phyloP scores from a whole-genome alignment of 2,888 invertebrate species.

The Scelioninae gen. 1 region DNA sequence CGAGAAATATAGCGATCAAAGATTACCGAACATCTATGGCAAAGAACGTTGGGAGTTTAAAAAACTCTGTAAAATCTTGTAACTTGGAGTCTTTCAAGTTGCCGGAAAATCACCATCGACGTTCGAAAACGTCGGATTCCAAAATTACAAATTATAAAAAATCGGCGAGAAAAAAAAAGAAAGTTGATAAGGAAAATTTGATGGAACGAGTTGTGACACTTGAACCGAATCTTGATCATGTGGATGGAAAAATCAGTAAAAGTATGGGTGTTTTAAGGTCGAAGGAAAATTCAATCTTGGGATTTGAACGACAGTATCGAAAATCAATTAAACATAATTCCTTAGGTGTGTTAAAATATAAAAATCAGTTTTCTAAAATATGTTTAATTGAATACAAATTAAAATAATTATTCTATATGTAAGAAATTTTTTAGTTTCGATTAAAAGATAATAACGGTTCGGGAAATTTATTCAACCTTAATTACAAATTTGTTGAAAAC shows the following conservation, averaged over 20 bases:
- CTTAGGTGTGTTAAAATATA: conserved; percentile 9
- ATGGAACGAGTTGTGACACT: conserved; percentile 11
- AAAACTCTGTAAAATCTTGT: conserved; percentile 71
- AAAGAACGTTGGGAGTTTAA: conserved; percentile 76
- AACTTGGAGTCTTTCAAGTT: conserved; percentile 75
- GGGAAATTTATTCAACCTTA: too few relatives aligned
- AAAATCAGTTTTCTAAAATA: too few relatives aligned
- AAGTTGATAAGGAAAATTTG: conserved; percentile 25
- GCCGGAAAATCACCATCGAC: conserved; percentile 48
- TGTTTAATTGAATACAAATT: too few relatives aligned
- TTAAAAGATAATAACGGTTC: too few relatives aligned
- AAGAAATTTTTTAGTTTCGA: too few relatives aligned
- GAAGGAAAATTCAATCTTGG: conserved; percentile 11
- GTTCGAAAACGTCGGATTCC: conserved; percentile 1
- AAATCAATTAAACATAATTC: conserved; percentile 17
- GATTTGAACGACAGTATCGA: conserved; percentile 40
- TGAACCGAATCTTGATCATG: conserved; percentile 27
- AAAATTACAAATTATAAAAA: conserved; percentile 21
- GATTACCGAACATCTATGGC: conserved; percentile 78
- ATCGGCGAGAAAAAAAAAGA: conserved; percentile 27
- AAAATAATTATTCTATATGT: too few relatives aligned
- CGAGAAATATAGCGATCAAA: conserved; percentile 78
- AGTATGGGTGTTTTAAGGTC: background rate
- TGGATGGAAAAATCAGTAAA: conserved; percentile 9
- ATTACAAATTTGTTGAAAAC: too few relatives aligned